Conservation (phyloP, 2,797 vertebrate genomes). For the Perodicticus potto region DNA sequence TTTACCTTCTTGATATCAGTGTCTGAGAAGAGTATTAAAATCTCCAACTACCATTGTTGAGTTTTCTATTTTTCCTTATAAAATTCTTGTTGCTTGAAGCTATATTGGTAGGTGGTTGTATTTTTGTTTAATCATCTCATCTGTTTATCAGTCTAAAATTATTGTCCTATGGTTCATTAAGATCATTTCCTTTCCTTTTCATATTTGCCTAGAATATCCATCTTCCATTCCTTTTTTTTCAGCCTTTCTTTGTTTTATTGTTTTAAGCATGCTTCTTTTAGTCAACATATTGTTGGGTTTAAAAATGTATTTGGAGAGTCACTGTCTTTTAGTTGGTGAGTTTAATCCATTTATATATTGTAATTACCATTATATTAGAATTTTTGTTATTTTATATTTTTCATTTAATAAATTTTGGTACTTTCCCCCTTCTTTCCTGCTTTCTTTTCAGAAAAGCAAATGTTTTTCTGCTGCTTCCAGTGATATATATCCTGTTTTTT, state of each 20-base stretch:
- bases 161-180: neutral
- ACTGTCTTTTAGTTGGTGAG: conserved; percentile 15
- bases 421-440: neutral
- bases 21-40: neutral
- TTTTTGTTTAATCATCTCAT: neutral
- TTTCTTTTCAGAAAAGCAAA: neutral
- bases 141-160: neutral
- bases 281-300: neutral
- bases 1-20: neutral
- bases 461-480: neutral
- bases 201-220: neutral
- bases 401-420: conserved; percentile 44
- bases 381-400: conserved; percentile 49
- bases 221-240: neutral
- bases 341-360: conserved; percentile 38
- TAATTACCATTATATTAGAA: conserved; percentile 5
- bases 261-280: conserved; percentile 24
- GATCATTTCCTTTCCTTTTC: neutral
- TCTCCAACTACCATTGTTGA: neutral
- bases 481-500: neutral
- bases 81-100: neutral
- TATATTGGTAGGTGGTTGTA: neutral
- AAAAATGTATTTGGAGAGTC: conserved; percentile 17
- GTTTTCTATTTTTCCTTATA: neutral
- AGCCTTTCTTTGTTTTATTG: neutral